Evolutionary conservation across 2,888 invertebrate species (phyloP).

Genomic region (Cheilosia grossa): DNA sequence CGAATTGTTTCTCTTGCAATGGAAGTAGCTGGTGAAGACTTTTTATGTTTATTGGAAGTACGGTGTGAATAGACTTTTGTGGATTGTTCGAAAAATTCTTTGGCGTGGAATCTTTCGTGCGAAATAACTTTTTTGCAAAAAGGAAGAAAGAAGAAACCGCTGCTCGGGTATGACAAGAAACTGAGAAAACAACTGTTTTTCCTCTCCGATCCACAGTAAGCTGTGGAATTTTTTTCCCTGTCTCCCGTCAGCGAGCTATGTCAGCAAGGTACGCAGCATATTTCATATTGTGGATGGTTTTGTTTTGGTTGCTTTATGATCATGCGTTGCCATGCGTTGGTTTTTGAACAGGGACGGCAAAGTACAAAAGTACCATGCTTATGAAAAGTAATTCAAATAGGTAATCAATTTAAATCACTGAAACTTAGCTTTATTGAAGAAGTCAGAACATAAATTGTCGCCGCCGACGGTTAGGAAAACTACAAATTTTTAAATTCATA

Average conservation of each 20-base stretch:
- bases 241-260: conserved; percentile 12
- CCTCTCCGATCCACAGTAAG: conserved; percentile 29
- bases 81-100: conserved; percentile 27
- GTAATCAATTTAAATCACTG: no score
- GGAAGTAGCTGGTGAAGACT: conserved; percentile 14
- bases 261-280: conserved; percentile 49
- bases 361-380: no score
- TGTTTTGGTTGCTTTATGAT: conserved; percentile 5
- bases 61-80: conserved; percentile 25
- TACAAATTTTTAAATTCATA: no score
- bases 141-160: conserved; percentile 75
- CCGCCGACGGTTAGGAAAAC: no score
- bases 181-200: conserved; percentile 74
- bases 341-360: conserved; percentile 17
- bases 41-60: conserved; percentile 26
- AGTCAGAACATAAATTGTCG: no score
- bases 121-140: conserved; percentile 50
- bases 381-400: no score
- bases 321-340: conserved; percentile 5
- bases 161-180: conserved; percentile 68
- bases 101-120: conserved; percentile 48
- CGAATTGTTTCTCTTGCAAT: conserved; percentile 58
- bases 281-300: conserved; percentile 31
- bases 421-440: no score
- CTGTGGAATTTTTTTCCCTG: conserved; percentile 31